phyloP scores from a whole-genome alignment of 1,140 invertebrate genomes.

The Manduca sexta region DNA sequence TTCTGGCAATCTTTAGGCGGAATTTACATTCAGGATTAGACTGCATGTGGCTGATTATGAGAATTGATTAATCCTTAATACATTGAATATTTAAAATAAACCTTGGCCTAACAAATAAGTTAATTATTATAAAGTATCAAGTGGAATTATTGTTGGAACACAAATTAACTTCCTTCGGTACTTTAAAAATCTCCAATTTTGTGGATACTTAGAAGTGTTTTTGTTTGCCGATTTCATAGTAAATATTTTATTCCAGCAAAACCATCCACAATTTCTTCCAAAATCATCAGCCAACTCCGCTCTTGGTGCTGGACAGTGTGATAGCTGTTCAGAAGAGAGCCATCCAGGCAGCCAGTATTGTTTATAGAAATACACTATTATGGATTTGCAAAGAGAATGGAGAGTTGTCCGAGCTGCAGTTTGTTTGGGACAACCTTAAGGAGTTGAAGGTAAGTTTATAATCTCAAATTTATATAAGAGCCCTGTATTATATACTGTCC shows the following conservation, averaged over 20 bases:
- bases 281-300: constrained; percentile 84
- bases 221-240: not conserved
- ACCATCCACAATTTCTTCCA: constrained; percentile 87
- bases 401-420: constrained; percentile 85
- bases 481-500: no score
- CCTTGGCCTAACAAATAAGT: no score
- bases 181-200: not conserved
- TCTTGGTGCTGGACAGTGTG: constrained; percentile 85
- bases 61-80: no score
- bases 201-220: no score
- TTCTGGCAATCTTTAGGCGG: no score
- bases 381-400: constrained; percentile 86
- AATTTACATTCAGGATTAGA: no score
- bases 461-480: no score
- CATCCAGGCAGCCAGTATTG: constrained; percentile 88
- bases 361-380: constrained; percentile 86
- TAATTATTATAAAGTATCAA: no score
- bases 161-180: no score
- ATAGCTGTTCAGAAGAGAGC: constrained; percentile 94
- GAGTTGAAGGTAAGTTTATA: constrained; percentile 80
- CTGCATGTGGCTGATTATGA: no score
- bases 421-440: constrained; percentile 88
- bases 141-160: no score
- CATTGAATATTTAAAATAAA: no score
- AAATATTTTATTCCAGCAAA: constrained; percentile 77